A percentile compares a stretch with the other conserved stretches of the same genome.
These are phyloP conservation scores for Micrasema longulum DNA, from an alignment of 1,140 invertebrate species.

Conservation along the genomic window DNA sequence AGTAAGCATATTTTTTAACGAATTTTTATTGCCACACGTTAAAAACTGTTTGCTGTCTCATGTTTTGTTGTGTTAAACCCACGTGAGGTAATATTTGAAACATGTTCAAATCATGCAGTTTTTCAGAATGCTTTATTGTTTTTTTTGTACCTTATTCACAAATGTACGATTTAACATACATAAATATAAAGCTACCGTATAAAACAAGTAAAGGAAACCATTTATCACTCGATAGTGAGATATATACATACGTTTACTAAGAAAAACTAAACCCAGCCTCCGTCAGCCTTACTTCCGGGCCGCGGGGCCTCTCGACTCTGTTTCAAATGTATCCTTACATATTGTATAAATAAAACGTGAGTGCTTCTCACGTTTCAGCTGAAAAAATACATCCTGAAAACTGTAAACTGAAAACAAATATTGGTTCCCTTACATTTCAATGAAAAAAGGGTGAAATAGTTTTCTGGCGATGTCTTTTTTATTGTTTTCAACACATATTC, in stretches of 20 bases:
- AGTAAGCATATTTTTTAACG: no score
- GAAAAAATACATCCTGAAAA: constrained; percentile 22
- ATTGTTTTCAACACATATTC: constrained; percentile 22
- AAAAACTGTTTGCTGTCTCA: no score
- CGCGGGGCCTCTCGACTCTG: constrained; percentile 20
- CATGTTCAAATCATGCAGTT: no score
- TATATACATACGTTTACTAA: neutral
- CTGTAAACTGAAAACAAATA: constrained; percentile 25
- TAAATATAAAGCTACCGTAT: no score
- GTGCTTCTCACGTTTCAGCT: constrained; percentile 32
- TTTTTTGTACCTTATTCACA: no score
- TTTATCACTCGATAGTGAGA: neutral
- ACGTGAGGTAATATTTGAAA: no score
- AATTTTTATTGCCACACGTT: no score
- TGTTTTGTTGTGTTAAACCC: no score
- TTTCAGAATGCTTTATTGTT: no score
- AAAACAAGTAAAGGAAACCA: constrained; percentile 18
- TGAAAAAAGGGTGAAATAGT: constrained; percentile 22
- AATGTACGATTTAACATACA: no score
- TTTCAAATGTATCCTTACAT: constrained; percentile 30
- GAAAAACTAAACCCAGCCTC: neutral
- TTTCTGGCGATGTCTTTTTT: constrained; percentile 4
- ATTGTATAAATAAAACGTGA: constrained; percentile 32
- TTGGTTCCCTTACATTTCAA: constrained; percentile 26
- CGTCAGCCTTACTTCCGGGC: constrained; percentile 7